These are phyloP conservation scores for Ruditapes philippinarum DNA, from an alignment of 1,140 invertebrate species.

Conservation along the genomic window DNA sequence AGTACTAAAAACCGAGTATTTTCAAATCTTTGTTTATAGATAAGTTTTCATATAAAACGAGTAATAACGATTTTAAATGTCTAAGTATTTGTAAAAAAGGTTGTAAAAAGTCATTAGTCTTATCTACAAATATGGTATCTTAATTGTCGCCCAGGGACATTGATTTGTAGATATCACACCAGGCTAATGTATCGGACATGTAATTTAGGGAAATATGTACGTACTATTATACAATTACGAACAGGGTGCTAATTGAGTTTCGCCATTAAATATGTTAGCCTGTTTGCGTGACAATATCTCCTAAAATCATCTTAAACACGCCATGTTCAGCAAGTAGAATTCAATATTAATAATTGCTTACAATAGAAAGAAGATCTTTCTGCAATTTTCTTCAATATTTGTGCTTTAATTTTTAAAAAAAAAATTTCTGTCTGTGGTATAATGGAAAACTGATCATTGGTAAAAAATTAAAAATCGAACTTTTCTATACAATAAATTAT, in stretches of 20 bases:
- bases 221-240: slow-evolving; percentile 19
- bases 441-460: neutral
- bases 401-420: neutral
- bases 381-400: neutral
- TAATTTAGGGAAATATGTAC: neutral
- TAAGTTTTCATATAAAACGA: too few species aligned
- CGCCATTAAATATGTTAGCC: neutral
- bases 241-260: neutral
- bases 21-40: too few species aligned
- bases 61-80: too few species aligned
- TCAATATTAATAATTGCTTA: neutral
- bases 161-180: neutral
- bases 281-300: neutral
- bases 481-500: neutral
- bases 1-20: too few species aligned
- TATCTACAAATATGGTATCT: neutral
- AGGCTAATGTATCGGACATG: neutral
- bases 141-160: neutral
- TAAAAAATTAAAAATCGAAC: too few species aligned
- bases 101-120: too few species aligned
- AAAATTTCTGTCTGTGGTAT: neutral
- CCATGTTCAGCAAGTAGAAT: neutral
- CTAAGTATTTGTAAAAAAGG: too few species aligned
- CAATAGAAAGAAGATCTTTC: neutral
- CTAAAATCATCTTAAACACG: neutral